Evolutionary conservation across 2,113 vertebrate species (phyloP), one percentile per base, ranked within the genome.

Genomic region (Triplophysa dalaica): DNA sequence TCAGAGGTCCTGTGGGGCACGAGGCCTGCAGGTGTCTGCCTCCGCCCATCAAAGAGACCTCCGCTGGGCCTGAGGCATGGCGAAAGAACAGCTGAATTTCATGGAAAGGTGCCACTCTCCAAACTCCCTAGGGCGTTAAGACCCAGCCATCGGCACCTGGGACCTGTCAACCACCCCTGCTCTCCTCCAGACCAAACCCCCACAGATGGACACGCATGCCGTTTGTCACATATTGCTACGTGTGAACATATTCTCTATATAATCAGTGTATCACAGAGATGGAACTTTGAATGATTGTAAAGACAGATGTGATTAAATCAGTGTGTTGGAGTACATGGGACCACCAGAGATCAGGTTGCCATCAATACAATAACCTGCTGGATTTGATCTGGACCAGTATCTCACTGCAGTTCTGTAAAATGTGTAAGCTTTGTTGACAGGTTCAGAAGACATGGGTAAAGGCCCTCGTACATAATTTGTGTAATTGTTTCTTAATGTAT

Each of bases 101-200:
- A 61, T 33, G 61, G 62, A 70, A 29, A 60, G 74, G 29, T 64
- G 19, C 58, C 50, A 68, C 41, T 50, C 45, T 69, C 9, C 48
- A 50, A 43, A 4, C 33, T 82, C 66, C 45, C 68, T 16, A 65
- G 58, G 68, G 79, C 58, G 38, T 70, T 24, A 21, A 41, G 62
- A 63, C 45, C 70, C 80, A 84, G 70, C 79, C 70, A 56, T 72
- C 41, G 76, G 65, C 83, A 84, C 83, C 83, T 84, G 83, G 80
- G 80, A 84, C 75, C 70, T 67, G 83, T 82, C 83, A 82, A 79
- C 54, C 41, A 79, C 48, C 43, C 80, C 3, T 33, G 70, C 58
- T 70, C 61, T 70, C 45, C 56, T 75, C 43, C 33, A 75, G 29
- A 64, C 63, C 75, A 63, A 64, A 81, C 62, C 56, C 41, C 29